Conservation (phyloP, 1,140 invertebrate genomes). For the Drosophila busckii region DNA sequence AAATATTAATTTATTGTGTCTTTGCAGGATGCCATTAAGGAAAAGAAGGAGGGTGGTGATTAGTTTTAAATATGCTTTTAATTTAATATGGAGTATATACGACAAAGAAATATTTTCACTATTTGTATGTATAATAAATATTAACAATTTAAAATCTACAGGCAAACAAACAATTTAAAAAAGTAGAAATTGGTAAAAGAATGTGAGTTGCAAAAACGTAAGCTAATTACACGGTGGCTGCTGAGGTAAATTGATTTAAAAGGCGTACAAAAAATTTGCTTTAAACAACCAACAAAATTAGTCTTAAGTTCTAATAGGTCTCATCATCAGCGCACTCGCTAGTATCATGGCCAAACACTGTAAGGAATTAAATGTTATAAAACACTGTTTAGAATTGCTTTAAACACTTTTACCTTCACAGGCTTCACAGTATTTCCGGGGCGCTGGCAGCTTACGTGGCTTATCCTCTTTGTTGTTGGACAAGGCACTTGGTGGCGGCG, state of each 20-base stretch:
- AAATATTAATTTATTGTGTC: constrained; percentile 15
- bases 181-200: constrained; percentile 29
- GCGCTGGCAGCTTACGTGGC: constrained; percentile 79
- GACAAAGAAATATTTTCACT: constrained; percentile 53
- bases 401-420: constrained; percentile 94
- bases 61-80: constrained; percentile 78
- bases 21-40: constrained; percentile 90
- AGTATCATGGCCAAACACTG: constrained; percentile 90
- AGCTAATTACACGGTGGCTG: background rate
- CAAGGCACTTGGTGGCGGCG: constrained; percentile 69
- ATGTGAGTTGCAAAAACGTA: background rate
- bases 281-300: constrained; percentile 20
- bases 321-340: constrained; percentile 89
- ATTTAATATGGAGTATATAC: constrained; percentile 55
- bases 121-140: constrained; percentile 62
- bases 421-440: constrained; percentile 92
- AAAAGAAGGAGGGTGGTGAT: constrained; percentile 91
- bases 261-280: constrained; percentile 1
- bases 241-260: constrained; percentile 39
- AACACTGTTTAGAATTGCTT: background rate
- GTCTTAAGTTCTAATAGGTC: constrained; percentile 83
- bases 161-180: constrained; percentile 41
- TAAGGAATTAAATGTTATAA: constrained; percentile 29
- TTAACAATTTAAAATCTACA: constrained; percentile 51
- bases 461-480: constrained; percentile 78